Evolutionary conservation across 2,113 vertebrate genomes (phyloP), one percentile per base, ranked within the genome.

Genomic region (Anguilla rostrata): DNA sequence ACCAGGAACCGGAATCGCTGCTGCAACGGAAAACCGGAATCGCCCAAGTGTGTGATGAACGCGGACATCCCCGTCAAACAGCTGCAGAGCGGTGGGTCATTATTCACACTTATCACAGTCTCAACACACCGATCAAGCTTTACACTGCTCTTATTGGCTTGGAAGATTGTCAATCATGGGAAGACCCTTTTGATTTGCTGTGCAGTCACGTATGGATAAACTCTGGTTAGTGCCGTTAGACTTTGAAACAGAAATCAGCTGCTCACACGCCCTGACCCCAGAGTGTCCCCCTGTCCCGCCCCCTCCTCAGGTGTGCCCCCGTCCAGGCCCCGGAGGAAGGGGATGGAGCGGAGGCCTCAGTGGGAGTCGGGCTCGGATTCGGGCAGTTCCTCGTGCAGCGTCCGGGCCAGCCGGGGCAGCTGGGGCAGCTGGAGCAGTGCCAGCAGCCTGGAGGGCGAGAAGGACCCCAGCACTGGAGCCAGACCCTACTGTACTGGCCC

Each of bases 371-470:
- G 98, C 87, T 99, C 98, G 0, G 98, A 99, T 91, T 98, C 98
- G 0, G 96, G 98, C 91, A 99, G 98, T 92, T 98, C 97, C 0
- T 97, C 97, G 0, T 97, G 98, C 81, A 98, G 98, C 0, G 97
- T 98, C 88, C 95, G 97, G 39, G 97, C 97, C 91, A 99, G 98
- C 95, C 95, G 98, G 29, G 98, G 97, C 29, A 99, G 98, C 93
- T 99, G 98, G 98, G 98, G 98, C 78, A 99, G 98, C 94, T 99
- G 98, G 97, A 99, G 98, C 93, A 99, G 98, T 84, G 94, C 97
- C 75, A 98, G 98, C 92, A 99, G 98, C 91, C 95, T 97, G 0
- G 98, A 99, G 0, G 97, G 98, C 49, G 98, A 99, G 88, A 96
- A 96, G 91, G 98, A 97, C 87, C 92, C 95, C 0, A 20, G 80